These are phyloP conservation scores for Takifugu rubripes DNA, from an alignment of 2,797 vertebrate species.

Conservation along the genomic window DNA sequence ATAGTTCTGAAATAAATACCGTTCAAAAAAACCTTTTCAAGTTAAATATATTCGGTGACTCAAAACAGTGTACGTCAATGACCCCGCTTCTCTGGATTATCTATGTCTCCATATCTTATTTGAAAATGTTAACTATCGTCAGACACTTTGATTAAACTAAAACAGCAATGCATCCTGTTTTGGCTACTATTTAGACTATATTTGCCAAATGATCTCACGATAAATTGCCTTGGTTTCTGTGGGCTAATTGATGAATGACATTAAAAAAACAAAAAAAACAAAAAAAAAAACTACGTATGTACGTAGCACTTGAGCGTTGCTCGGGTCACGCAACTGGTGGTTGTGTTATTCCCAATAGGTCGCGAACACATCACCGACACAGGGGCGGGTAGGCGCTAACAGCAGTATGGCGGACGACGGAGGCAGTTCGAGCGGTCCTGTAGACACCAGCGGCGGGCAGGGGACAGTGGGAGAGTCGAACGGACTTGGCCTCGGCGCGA, in stretches of 20 bases:
- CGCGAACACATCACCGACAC: slow-evolving; percentile 48
- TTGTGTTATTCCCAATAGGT: slow-evolving; percentile 7
- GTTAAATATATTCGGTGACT: no score
- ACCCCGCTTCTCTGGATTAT: no score
- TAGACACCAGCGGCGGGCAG: slow-evolving; percentile 73
- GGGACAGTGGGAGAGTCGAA: slow-evolving; percentile 69
- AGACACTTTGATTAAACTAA: no score
- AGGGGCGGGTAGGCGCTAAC: slow-evolving; percentile 72
- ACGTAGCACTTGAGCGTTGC: no score
- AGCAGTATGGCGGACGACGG: slow-evolving; percentile 86
- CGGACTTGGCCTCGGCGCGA: slow-evolving; percentile 71
- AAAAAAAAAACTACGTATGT: background rate
- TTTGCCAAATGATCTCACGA: background rate
- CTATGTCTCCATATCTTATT: slow-evolving; percentile 8
- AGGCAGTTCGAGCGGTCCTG: slow-evolving; percentile 76
- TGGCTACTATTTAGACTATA: no score
- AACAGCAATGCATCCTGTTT: no score
- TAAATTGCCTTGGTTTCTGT: background rate
- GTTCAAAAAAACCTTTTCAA: background rate
- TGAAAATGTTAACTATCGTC: no score
- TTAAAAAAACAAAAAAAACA: no score
- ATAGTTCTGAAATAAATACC: no score
- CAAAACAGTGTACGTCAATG: no score
- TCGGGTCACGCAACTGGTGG: slow-evolving; percentile 30
- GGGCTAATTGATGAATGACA: background rate